These are phyloP conservation scores for Pygmarrhopalites habei DNA, from an alignment of 1,140 invertebrate genomes.

Conservation along the genomic window DNA sequence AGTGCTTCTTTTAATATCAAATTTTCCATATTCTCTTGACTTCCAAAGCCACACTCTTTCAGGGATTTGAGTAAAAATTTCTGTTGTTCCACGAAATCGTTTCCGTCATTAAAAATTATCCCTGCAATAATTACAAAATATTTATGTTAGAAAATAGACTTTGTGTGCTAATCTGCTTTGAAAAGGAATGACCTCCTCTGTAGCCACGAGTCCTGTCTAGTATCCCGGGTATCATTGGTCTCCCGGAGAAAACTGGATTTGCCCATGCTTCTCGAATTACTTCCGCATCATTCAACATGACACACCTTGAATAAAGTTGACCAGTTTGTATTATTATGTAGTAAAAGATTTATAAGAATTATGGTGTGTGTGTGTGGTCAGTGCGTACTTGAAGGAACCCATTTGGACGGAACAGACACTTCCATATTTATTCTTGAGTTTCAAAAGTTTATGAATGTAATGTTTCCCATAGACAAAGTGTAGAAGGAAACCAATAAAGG, in stretches of 20 bases:
- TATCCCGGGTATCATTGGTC: slow-evolving; percentile 23
- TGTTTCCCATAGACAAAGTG: slow-evolving; percentile 16
- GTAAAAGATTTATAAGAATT: neutral
- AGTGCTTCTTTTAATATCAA: slow-evolving; percentile 14
- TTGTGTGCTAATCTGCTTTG: neutral
- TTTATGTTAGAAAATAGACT: neutral
- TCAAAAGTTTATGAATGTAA: slow-evolving; percentile 13
- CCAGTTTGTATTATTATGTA: neutral
- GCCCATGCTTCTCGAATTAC: slow-evolving; percentile 22
- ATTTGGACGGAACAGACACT: slow-evolving; percentile 22
- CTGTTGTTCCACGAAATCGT: slow-evolving; percentile 23
- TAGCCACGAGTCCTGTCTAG: slow-evolving; percentile 19
- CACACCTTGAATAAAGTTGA: neutral
- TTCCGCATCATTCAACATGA: slow-evolving; percentile 24
- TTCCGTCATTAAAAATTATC: slow-evolving; percentile 32
- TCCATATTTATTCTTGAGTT: slow-evolving; percentile 18
- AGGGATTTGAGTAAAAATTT: slow-evolving; percentile 15
- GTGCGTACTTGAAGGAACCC: slow-evolving; percentile 27
- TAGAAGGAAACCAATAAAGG: slow-evolving; percentile 20
- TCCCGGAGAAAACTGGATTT: slow-evolving; percentile 23
- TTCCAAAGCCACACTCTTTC: slow-evolving; percentile 22
- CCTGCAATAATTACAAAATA: slow-evolving; percentile 11
- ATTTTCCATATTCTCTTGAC: slow-evolving; percentile 15
- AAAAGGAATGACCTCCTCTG: slow-evolving; percentile 14
- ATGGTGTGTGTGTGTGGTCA: no score